These are phyloP conservation scores for Xanthia icteritia DNA, from an alignment of 2,888 invertebrate species.

Conservation along the genomic window DNA sequence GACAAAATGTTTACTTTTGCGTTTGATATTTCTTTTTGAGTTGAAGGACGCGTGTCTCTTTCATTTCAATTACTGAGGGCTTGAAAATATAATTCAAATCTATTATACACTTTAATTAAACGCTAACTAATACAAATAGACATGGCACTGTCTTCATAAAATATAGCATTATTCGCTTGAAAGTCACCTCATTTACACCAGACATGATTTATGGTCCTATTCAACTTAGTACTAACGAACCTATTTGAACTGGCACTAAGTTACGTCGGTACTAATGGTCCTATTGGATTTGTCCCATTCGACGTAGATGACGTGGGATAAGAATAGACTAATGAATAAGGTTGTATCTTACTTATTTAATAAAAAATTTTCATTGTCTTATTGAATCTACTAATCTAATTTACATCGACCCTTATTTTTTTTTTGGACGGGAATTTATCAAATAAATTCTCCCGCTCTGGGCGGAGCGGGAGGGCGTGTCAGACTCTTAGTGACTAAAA, in stretches of 20 bases:
- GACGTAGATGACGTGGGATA: constrained; percentile 14
- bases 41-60: constrained; percentile 23
- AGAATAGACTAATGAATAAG: constrained; percentile 11
- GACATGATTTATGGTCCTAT: constrained; percentile 37
- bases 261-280: constrained; percentile 23
- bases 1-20: constrained; percentile 59
- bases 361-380: background rate
- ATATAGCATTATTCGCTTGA: constrained; percentile 24
- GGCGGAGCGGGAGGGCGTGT: no score
- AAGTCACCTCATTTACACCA: constrained; percentile 29
- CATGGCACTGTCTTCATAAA: constrained; percentile 5
- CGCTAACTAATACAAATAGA: constrained; percentile 2
- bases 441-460: no score
- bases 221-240: constrained; percentile 39
- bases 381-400: background rate
- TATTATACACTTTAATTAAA: constrained; percentile 12
- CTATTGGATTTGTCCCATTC: constrained; percentile 24
- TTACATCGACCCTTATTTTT: no score
- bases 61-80: background rate
- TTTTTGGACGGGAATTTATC: no score
- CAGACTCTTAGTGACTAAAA: no score
- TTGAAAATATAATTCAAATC: background rate
- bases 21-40: constrained; percentile 44
- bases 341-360: background rate
- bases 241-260: constrained; percentile 37